Evolutionary conservation across 2,113 vertebrate species (phyloP), one percentile per base, ranked within the genome.

Genomic region (Thymallus thymallus): DNA sequence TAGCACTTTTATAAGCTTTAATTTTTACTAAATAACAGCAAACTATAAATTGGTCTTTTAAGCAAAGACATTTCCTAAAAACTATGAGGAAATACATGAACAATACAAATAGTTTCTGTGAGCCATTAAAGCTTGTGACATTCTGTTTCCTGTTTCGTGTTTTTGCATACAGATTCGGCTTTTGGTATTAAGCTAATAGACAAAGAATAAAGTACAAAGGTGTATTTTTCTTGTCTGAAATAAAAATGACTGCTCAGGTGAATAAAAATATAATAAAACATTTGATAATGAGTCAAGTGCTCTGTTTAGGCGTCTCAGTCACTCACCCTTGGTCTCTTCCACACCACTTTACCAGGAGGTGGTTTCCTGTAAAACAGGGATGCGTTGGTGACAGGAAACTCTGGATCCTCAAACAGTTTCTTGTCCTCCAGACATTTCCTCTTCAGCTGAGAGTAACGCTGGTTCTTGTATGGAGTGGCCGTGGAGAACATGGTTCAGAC

Each of bases 311-410:
- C 26, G n/a, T 68, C 20, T 1, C 69, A 61, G 22, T 2, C 68
- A 63, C 65, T 93, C 89, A 98, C 97, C 95, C 92, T 84, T 0
- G 97, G 97, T 1, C 97, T 92, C 82, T 95, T 98, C 97, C 97
- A 99, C 69, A 94, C 84, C 69, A 98, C 94, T 1, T 16, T 81
- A 6, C 94, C 90, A 0, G 87, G 85, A 55, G 92, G 88, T 0
- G 90, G 79, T 46, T 89, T 91, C 1, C 85, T 92, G 24, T 91
- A 98, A 84, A 91, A 97, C 32, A 99, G 86, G 1, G 97, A 98
- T 41, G 90, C 76, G 13, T 94, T 90, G 0, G 73, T 91, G 18
- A 95, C 93, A 71, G 95, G 94, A 46, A 98, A 99, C 63, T 96
- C 94, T 0, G 95, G 90, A 48, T 98, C 96, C 82, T 96, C 94